Evolutionary conservation across 2,113 vertebrate genomes (phyloP).

Genomic region (Pelvicachromis taeniatus): DNA sequence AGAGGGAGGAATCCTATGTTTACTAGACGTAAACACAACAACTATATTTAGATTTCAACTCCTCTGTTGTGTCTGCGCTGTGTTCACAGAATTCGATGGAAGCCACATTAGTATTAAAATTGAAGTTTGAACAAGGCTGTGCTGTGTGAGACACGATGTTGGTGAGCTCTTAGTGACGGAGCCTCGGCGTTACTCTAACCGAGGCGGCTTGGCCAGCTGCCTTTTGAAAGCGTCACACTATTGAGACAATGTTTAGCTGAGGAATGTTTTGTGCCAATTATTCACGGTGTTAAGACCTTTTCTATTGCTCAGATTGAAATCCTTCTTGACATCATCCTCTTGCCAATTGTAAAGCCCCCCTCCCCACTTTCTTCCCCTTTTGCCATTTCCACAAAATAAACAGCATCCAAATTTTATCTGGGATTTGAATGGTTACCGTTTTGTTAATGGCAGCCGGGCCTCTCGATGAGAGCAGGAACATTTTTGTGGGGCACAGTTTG

Average conservation of each 20-base stretch:
- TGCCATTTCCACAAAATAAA: conserved; percentile 81
- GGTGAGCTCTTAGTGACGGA: conserved; percentile 45
- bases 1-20: neutral
- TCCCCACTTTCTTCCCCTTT: conserved; percentile 42
- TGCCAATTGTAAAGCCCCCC: conserved; percentile 64
- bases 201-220: conserved; percentile 70
- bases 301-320: conserved; percentile 80
- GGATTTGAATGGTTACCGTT: conserved; percentile 88
- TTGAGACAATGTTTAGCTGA: conserved; percentile 67
- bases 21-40: neutral
- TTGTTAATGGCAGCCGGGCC: conserved; percentile 79
- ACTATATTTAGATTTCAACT: neutral
- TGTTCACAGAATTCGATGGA: neutral
- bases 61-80: neutral
- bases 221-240: conserved; percentile 54
- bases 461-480: conserved; percentile 79
- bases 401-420: conserved; percentile 76
- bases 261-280: conserved; percentile 77
- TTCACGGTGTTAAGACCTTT: conserved; percentile 77
- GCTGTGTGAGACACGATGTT: conserved; percentile 26
- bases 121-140: neutral
- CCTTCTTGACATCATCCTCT: conserved; percentile 81
- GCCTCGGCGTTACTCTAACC: conserved; percentile 42
- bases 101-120: neutral
- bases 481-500: conserved; percentile 79